These are phyloP conservation scores for Forbesichthys agassizii DNA, from an alignment of 2,113 vertebrate genomes.

Conservation along the genomic window DNA sequence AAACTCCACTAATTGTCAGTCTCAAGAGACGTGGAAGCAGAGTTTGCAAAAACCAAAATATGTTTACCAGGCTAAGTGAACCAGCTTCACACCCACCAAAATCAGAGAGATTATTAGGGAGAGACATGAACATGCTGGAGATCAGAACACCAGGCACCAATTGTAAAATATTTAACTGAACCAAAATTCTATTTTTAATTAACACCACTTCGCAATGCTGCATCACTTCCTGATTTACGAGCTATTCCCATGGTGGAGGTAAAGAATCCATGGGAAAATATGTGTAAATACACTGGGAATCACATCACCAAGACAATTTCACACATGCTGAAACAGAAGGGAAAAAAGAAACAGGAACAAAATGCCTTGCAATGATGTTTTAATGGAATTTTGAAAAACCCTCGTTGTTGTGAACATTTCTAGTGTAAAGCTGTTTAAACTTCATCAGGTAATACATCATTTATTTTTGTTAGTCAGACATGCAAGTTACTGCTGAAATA, in stretches of 20 bases:
- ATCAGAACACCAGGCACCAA: constrained; percentile 21
- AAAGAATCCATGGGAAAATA: constrained; percentile 33
- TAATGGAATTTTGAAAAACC: constrained; percentile 77
- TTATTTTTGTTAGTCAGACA: constrained; percentile 76
- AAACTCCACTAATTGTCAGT: too few relatives aligned
- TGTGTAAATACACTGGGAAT: constrained; percentile 35
- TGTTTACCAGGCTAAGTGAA: background rate
- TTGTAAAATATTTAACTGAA: constrained; percentile 16
- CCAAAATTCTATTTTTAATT: constrained; percentile 68
- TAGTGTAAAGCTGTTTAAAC: constrained; percentile 65
- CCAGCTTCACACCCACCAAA: background rate
- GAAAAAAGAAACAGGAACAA: constrained; percentile 77
- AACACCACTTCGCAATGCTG: constrained; percentile 62
- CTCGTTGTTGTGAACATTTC: constrained; percentile 68
- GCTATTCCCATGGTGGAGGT: constrained; percentile 43
- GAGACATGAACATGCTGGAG: constrained; percentile 42
- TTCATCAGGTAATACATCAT: constrained; percentile 68
- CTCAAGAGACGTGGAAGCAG: too few relatives aligned
- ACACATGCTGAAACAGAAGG: constrained; percentile 61
- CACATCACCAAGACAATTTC: constrained; percentile 43
- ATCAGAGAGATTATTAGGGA: constrained; percentile 1
- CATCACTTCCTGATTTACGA: constrained; percentile 60
- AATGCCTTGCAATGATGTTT: constrained; percentile 78
- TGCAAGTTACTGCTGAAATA: constrained; percentile 76
- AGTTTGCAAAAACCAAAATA: background rate